Evolutionary conservation across 2,888 invertebrate species (phyloP).

Genomic region (Lycia hirtaria): DNA sequence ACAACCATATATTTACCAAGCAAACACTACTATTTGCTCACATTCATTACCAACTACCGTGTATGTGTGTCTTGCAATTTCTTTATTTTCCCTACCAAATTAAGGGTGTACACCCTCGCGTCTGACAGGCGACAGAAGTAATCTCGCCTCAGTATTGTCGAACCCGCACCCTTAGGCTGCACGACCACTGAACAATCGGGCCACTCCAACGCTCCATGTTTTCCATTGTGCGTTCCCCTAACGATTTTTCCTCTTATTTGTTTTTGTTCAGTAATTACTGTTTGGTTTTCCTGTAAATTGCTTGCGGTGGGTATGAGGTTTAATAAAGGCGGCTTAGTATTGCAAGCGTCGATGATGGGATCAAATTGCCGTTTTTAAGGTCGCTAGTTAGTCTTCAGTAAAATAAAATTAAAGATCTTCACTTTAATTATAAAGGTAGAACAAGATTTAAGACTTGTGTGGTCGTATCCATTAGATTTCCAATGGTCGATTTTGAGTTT

Average conservation of each 20-base stretch:
- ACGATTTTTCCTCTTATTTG: constrained; percentile 82
- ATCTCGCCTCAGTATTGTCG: constrained; percentile 73
- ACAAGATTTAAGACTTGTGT: no score
- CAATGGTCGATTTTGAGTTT: no score
- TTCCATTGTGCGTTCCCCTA: constrained; percentile 76
- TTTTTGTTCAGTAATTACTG: constrained; percentile 83
- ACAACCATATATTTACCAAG: no score
- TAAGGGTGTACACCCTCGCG: constrained; percentile 41
- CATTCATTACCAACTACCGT: constrained; percentile 19
- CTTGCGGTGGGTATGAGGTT: constrained; percentile 69
- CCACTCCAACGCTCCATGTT: constrained; percentile 62
- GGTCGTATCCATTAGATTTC: no score
- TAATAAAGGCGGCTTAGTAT: constrained; percentile 43
- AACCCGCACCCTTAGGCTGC: constrained; percentile 62
- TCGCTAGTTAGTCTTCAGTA: neutral
- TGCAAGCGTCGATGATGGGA: neutral
- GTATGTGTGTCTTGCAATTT: constrained; percentile 28
- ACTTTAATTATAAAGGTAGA: no score
- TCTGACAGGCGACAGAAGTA: constrained; percentile 72
- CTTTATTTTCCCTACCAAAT: constrained; percentile 36
- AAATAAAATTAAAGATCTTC: no score
- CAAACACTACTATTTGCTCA: constrained; percentile 1
- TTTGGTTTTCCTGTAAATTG: constrained; percentile 81
- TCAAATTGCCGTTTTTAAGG: neutral
- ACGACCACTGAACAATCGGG: constrained; percentile 47